Evolutionary conservation across 2,888 invertebrate genomes (phyloP).

Genomic region (Epicampocera succincta): DNA sequence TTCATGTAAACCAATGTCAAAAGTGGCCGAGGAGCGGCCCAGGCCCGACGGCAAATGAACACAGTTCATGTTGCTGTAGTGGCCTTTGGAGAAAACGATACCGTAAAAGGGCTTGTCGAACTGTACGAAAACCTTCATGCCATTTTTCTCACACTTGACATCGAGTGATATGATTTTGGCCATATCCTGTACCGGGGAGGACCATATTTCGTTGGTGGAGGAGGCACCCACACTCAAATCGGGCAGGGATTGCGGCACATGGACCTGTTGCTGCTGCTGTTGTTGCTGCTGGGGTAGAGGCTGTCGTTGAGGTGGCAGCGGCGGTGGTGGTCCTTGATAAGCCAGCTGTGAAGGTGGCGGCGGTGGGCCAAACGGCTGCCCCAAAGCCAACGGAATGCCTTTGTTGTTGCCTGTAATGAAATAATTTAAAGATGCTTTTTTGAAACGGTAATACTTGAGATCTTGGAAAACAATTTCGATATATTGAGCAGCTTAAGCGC

Average conservation of each 20-base stretch:
- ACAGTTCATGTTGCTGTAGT: conserved; percentile 95
- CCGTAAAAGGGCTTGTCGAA: conserved; percentile 97
- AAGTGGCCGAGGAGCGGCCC: conserved; percentile 92
- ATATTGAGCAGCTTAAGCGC: not conserved
- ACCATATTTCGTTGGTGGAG: conserved; percentile 90
- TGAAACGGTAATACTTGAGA: conserved; percentile 24
- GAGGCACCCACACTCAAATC: conserved; percentile 79
- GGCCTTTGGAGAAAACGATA: conserved; percentile 97
- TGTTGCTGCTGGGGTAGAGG: conserved; percentile 70
- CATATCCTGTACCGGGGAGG: conserved; percentile 93
- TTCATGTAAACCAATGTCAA: conserved; percentile 94
- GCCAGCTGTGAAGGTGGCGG: conserved; percentile 83
- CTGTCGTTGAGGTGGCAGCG: conserved; percentile 74
- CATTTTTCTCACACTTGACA: conserved; percentile 96
- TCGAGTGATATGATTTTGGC: conserved; percentile 95
- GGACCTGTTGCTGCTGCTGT: conserved; percentile 71
- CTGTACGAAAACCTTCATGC: conserved; percentile 96
- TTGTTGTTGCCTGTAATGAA: conserved; percentile 79
- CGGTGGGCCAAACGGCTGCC: conserved; percentile 83
- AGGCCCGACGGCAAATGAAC: conserved; percentile 94
- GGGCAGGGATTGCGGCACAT: conserved; percentile 76
- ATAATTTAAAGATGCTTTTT: conserved; percentile 61
- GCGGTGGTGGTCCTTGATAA: conserved; percentile 89
- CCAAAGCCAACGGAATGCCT: conserved; percentile 81
- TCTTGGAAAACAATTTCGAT: not conserved